These are phyloP conservation scores for Ricordea florida DNA, from an alignment of 92 coral and sea anemone genomes.

Conservation along the genomic window DNA sequence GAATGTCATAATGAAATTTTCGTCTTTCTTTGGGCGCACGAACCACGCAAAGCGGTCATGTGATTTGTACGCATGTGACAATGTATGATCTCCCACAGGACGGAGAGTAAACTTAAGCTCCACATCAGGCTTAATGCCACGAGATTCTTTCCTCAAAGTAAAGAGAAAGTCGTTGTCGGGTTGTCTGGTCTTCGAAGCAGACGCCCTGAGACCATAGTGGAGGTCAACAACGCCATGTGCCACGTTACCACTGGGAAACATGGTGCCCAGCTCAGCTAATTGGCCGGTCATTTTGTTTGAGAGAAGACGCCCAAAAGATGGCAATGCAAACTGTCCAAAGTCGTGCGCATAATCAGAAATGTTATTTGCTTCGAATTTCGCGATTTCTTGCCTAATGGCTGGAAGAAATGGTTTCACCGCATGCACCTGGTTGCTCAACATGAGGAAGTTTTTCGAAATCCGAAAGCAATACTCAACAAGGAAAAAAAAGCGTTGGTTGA, in stretches of 20 bases:
- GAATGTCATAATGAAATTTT: slow-evolving; percentile 33
- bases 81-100: background rate
- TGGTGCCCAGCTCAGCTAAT: slow-evolving; percentile 34
- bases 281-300: slow-evolving; percentile 3
- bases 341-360: background rate
- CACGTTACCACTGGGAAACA: slow-evolving; percentile 16
- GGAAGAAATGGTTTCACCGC: slow-evolving; percentile 10
- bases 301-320: slow-evolving; percentile 35
- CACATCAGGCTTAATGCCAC: slow-evolving; percentile 34
- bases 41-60: slow-evolving; percentile 48
- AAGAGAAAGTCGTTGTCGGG: background rate
- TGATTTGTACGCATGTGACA: slow-evolving; percentile 35
- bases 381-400: background rate
- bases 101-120: slow-evolving; percentile 6
- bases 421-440: background rate
- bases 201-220: background rate
- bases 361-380: background rate
- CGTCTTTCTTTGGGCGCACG: slow-evolving; percentile 14
- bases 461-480: slow-evolving; percentile 13
- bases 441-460: slow-evolving; percentile 8
- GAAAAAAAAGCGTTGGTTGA: background rate
- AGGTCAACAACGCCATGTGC: background rate
- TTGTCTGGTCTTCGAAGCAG: background rate
- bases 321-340: background rate
- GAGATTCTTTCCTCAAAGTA: background rate